These are phyloP conservation scores for Drosophila lowei DNA, from an alignment of 1,140 invertebrate species.

Conservation along the genomic window DNA sequence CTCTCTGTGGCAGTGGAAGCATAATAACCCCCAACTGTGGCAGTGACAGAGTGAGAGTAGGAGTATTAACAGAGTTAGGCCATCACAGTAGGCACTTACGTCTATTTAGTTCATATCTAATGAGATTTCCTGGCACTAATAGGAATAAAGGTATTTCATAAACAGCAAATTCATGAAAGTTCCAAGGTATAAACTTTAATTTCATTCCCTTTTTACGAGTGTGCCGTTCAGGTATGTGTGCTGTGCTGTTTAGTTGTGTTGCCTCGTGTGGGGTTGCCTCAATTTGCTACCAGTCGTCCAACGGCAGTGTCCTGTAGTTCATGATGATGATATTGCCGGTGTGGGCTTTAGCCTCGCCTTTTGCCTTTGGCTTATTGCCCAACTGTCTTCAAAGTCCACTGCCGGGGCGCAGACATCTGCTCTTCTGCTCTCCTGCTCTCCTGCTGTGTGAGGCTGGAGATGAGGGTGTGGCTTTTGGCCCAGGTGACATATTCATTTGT, in stretches of 20 bases:
- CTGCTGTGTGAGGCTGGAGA: neutral
- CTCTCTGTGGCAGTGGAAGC: conserved; percentile 31
- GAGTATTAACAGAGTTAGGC: conserved; percentile 48
- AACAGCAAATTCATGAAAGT: conserved; percentile 25
- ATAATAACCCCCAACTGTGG: conserved; percentile 42
- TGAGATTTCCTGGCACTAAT: conserved; percentile 40
- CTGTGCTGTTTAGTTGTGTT: conserved; percentile 41
- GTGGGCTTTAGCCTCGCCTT: conserved; percentile 27
- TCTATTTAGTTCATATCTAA: conserved; percentile 33
- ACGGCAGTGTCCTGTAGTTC: neutral
- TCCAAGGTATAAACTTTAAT: conserved; percentile 32
- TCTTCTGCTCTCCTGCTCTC: neutral
- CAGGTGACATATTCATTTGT: conserved; percentile 76
- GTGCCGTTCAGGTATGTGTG: conserved; percentile 4
- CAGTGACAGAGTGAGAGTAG: conserved; percentile 7
- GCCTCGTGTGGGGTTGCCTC: conserved; percentile 40
- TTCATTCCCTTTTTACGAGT: conserved; percentile 6
- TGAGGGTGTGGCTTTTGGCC: conserved; percentile 46
- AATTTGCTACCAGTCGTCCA: conserved; percentile 40
- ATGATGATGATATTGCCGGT: neutral
- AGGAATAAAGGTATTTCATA: conserved; percentile 19
- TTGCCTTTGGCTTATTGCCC: conserved; percentile 42
- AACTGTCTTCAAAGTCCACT: neutral
- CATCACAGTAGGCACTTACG: conserved; percentile 30
- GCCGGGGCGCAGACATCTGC: neutral